Conservation (phyloP, 2,888 invertebrate genomes). For the Sclerodermus sp. region DNA sequence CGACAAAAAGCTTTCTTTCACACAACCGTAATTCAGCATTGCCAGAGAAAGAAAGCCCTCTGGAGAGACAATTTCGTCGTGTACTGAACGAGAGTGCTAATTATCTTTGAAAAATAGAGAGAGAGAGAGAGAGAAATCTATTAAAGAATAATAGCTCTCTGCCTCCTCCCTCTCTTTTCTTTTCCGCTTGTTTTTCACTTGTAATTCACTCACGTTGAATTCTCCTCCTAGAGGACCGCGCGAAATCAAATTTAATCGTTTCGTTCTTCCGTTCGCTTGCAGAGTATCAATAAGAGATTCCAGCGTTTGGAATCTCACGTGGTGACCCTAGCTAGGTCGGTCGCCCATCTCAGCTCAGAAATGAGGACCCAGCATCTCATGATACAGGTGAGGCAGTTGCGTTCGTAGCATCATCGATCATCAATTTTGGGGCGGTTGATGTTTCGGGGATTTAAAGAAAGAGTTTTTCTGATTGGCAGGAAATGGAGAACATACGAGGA, state of each 20-base stretch:
- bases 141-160: too few species aligned
- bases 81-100: too few species aligned
- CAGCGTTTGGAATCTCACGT: constrained; percentile 89
- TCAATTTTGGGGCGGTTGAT: not conserved
- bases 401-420: not conserved
- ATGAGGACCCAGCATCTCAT: constrained; percentile 87
- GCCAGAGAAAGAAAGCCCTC: too few species aligned
- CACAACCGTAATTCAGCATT: too few species aligned
- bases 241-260: not conserved
- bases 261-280: constrained; percentile 24
- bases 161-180: too few species aligned
- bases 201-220: too few species aligned
- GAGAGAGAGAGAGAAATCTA: too few species aligned
- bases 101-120: too few species aligned
- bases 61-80: too few species aligned
- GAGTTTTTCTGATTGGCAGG: constrained; percentile 62
- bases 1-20: too few species aligned
- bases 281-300: constrained; percentile 85
- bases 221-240: not conserved
- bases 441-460: constrained; percentile 14
- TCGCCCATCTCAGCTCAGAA: constrained; percentile 88
- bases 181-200: too few species aligned
- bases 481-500: constrained; percentile 83
- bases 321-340: constrained; percentile 85
- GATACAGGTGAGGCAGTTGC: constrained; percentile 70